Base-by-base conservation (phyloP, 1,140 invertebrate species). In the Sipha flava region DNA sequence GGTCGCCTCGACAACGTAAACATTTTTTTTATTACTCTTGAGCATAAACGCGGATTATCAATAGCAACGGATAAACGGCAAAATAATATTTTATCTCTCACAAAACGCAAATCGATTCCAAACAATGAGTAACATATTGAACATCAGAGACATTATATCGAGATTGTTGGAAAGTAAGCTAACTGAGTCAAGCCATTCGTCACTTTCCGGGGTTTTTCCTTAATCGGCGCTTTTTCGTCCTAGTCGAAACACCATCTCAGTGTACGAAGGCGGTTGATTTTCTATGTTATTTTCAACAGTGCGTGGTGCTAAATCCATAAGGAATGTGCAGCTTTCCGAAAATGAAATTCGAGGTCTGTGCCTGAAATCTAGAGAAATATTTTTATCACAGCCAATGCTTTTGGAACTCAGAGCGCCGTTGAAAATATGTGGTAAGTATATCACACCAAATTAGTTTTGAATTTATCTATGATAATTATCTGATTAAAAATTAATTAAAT, bases 371-470 rank as follows among this genome's bases (percentile, higher is more conserved):
- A 84, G 91, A 83, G 91, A 92, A 86, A 90, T 92, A 47, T 92
- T 92, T 83, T 86, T 92, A 4, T 90, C 90, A 82, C 91, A 92
- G 83, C 91, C 91, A 18, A 91, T 92, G 83, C 86, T 92, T 6
- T 84, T 92, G 62, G 91, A 84, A 66, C 73, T 84, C 10, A 83
- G 83, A 77, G 83, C 83, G 10, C 83, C 91, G 40, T 84, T 92
- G 21, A 92, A 92, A 85, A 92, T 91, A 81, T 91, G 90, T 85
- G 90, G 96, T 96, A 88, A 89, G 89, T 89, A 40, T n/a, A n/a
- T n/a, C n/a, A n/a, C n/a, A n/a, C n/a, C n/a, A n/a, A n/a, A n/a
- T n/a, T n/a, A n/a, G n/a, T n/a, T n/a, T n/a, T n/a, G n/a, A n/a
- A n/a, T n/a, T n/a, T n/a, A n/a, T n/a, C n/a, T n/a, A n/a, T n/a